These are phyloP conservation scores for Caenorhabditis inopinata DNA, from an alignment of 1,140 invertebrate genomes.

Conservation along the genomic window DNA sequence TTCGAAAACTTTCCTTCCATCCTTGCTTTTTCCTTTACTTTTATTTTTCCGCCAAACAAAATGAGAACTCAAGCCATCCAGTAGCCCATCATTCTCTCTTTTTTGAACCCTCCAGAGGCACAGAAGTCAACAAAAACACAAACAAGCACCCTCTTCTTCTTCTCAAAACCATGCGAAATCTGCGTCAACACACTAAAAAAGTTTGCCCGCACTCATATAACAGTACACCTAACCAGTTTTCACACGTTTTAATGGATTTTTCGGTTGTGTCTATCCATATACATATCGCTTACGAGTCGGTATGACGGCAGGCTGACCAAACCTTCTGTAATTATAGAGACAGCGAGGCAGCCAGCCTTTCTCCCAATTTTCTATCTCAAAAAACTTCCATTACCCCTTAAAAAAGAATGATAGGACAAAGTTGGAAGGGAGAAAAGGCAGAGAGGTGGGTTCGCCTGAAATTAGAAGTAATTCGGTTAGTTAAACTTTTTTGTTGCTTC, in stretches of 20 bases:
- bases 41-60: too few relatives aligned
- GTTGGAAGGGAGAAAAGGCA: too few relatives aligned
- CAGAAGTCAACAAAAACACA: not conserved
- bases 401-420: not conserved
- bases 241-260: not conserved
- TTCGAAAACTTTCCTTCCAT: too few relatives aligned
- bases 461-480: constrained; percentile 34
- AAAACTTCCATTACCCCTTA: not conserved
- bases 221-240: not conserved
- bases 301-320: not conserved
- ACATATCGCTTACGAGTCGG: too few relatives aligned
- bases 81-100: not conserved
- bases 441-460: not conserved
- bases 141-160: too few relatives aligned
- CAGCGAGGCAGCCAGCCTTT: not conserved
- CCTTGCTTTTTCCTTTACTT: too few relatives aligned
- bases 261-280: not conserved
- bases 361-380: too few relatives aligned
- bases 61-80: not conserved
- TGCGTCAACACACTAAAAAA: too few relatives aligned
- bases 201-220: too few relatives aligned
- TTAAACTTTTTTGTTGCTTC: not conserved
- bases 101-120: not conserved
- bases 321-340: not conserved
- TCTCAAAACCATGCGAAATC: too few relatives aligned